Evolutionary conservation across 2,888 invertebrate species (phyloP).

Genomic region (Pedicia rivosa): DNA sequence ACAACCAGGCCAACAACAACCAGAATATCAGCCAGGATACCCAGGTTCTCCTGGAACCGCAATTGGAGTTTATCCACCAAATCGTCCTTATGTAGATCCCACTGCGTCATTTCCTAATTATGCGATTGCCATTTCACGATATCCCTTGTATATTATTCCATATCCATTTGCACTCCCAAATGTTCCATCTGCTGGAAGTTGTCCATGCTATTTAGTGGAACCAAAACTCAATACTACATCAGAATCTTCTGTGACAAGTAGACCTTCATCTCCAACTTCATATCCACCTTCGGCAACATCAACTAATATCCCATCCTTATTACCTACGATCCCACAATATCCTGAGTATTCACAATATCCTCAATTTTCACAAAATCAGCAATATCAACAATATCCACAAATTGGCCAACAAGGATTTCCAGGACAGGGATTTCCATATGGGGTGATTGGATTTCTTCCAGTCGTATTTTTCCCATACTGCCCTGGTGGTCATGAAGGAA

Average conservation of each 20-base stretch:
- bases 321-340: conserved; percentile 23
- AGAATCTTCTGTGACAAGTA: conserved; percentile 13
- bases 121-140: conserved; percentile 14
- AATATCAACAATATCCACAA: conserved; percentile 23
- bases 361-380: conserved; percentile 15
- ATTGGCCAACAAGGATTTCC: conserved; percentile 25
- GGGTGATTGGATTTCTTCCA: conserved; percentile 51
- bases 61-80: conserved; percentile 33
- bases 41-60: conserved; percentile 19
- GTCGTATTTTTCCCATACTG: conserved; percentile 55
- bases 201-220: conserved; percentile 45
- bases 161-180: conserved; percentile 39
- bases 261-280: conserved; percentile 18
- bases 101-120: conserved; percentile 28
- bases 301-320: conserved; percentile 3
- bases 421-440: conserved; percentile 32
- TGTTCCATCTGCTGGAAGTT: conserved; percentile 42
- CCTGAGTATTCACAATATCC: conserved; percentile 12
- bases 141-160: conserved; percentile 31
- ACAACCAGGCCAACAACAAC: not conserved
- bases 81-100: conserved; percentile 24
- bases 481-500: conserved; percentile 30
- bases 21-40: conserved; percentile 18
- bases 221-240: conserved; percentile 28
- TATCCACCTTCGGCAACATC: conserved; percentile 11